Evolutionary conservation across 2,113 vertebrate genomes (phyloP).

Genomic region (Sceloporus tristichus): DNA sequence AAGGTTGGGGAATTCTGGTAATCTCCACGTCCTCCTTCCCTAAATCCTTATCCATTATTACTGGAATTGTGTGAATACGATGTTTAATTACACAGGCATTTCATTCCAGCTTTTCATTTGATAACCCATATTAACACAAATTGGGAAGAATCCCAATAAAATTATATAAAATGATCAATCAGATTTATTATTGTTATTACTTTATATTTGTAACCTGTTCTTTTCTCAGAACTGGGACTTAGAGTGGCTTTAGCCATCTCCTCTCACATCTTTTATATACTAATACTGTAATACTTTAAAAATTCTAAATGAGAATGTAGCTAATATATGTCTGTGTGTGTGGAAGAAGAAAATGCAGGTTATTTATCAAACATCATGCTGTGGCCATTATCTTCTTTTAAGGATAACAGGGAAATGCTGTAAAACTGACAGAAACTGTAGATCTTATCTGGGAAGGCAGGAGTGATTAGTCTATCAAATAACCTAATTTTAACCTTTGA

Average conservation of each 20-base stretch:
- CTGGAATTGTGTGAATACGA: constrained; percentile 24
- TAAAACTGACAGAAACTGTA: background rate
- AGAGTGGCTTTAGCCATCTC: background rate
- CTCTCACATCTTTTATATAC: background rate
- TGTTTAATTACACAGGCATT: constrained; percentile 30
- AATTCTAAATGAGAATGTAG: background rate
- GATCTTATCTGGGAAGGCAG: constrained; percentile 4
- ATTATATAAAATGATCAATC: constrained; percentile 31
- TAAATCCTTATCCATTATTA: constrained; percentile 20
- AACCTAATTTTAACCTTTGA: background rate
- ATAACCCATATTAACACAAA: constrained; percentile 50
- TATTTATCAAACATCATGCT: background rate
- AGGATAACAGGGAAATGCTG: background rate
- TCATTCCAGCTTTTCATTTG: constrained; percentile 45
- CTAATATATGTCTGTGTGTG: background rate
- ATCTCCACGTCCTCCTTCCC: no score
- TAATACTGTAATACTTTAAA: background rate
- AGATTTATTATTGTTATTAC: background rate
- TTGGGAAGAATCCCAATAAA: constrained; percentile 37
- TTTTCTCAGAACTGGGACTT: no score
- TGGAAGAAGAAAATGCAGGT: background rate
- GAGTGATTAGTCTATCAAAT: background rate
- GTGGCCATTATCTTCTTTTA: background rate
- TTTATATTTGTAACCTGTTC: no score
- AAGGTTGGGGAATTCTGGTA: no score